Conservation (phyloP, 2,888 invertebrate genomes). For the Malthinus flaveolus region DNA sequence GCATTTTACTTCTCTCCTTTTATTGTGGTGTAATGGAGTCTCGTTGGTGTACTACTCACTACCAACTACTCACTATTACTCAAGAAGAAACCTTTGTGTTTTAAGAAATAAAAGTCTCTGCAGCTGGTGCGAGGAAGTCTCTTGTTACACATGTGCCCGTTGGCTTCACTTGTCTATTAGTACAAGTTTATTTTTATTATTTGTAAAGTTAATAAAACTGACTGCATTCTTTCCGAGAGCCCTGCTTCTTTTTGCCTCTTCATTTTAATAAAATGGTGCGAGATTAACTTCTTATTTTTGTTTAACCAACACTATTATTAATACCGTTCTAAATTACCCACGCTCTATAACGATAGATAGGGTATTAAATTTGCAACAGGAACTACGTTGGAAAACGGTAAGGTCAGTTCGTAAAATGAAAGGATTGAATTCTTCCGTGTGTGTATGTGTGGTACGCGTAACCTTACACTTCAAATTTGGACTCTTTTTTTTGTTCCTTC, state of each 20-base stretch:
- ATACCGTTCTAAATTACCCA: not conserved
- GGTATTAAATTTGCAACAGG: too few species aligned
- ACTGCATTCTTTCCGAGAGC: not conserved
- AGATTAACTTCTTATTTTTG: not conserved
- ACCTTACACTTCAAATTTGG: too few species aligned
- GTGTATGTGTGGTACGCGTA: too few species aligned
- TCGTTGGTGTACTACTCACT: not conserved
- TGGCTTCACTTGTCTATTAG: conserved; percentile 20
- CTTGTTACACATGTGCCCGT: conserved; percentile 46
- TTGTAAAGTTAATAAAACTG: not conserved
- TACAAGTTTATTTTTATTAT: conserved; percentile 14
- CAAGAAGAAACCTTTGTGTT: conserved; percentile 39
- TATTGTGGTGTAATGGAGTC: not conserved
- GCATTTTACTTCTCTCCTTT: not conserved
- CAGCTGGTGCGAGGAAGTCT: conserved; percentile 52
- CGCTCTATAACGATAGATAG: not conserved
- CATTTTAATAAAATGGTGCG: not conserved
- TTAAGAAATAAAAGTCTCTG: conserved; percentile 41
- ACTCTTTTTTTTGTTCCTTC: not conserved
- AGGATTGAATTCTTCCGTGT: too few species aligned
- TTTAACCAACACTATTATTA: not conserved
- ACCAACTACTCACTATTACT: conserved; percentile 2
- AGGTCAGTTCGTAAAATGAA: too few species aligned
- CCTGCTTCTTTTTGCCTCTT: not conserved
- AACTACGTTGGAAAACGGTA: too few species aligned